Evolutionary conservation across 1,140 invertebrate genomes (phyloP).

Genomic region (Zaprionus inermis): DNA sequence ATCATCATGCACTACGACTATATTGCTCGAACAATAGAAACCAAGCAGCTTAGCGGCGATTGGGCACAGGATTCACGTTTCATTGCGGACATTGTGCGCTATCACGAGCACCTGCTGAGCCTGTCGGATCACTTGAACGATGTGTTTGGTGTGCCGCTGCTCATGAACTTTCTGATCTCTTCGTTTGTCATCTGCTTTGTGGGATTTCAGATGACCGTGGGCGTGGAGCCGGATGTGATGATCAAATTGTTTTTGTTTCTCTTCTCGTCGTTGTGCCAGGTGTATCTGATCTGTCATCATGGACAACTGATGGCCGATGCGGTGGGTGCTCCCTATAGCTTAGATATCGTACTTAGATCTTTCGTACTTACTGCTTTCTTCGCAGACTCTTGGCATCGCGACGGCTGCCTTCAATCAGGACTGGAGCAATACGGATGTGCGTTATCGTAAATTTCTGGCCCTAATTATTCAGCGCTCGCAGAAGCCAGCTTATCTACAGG

Average conservation of each 20-base stretch:
- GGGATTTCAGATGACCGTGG: conserved; percentile 74
- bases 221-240: conserved; percentile 53
- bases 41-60: conserved; percentile 18
- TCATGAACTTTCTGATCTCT: conserved; percentile 70
- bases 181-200: conserved; percentile 77
- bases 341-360: neutral
- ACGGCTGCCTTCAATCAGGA: conserved; percentile 70
- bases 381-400: conserved; percentile 59
- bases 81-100: conserved; percentile 37
- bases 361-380: too few relatives aligned
- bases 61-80: conserved; percentile 46
- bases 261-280: conserved; percentile 57
- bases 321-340: conserved; percentile 27
- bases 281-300: conserved; percentile 70
- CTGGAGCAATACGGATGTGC: conserved; percentile 64
- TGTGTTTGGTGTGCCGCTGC: conserved; percentile 63
- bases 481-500: conserved; percentile 59
- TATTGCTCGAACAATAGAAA: conserved; percentile 35
- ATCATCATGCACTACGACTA: conserved; percentile 75
- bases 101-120: conserved; percentile 51
- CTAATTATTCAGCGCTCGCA: conserved; percentile 66
- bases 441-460: conserved; percentile 59
- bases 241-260: conserved; percentile 63
- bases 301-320: conserved; percentile 67
- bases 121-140: conserved; percentile 50